Conservation (phyloP, 2,113 vertebrate species). For the Hydropotes inermis region DNA sequence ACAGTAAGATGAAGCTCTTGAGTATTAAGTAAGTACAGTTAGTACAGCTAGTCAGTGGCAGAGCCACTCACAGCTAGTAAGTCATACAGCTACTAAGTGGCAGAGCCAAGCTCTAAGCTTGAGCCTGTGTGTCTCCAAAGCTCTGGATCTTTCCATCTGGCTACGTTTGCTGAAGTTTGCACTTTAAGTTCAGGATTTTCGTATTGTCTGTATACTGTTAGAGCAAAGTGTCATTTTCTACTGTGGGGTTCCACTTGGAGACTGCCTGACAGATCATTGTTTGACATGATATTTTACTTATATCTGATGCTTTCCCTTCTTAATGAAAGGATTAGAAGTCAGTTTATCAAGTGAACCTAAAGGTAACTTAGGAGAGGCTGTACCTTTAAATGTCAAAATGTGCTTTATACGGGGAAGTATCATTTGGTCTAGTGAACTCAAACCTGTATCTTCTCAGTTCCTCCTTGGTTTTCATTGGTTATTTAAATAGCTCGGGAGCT, state of each 20-base stretch:
- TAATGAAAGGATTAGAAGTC: background rate
- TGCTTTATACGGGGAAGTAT: background rate
- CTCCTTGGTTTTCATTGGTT: conserved; percentile 23
- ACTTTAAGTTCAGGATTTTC: background rate
- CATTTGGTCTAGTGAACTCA: background rate
- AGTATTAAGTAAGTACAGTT: background rate
- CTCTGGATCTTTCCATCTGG: background rate
- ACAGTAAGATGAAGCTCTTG: background rate
- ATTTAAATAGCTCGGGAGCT: conserved; percentile 29
- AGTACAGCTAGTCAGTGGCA: background rate
- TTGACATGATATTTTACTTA: background rate
- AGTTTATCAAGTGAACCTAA: background rate
- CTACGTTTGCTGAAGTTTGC: background rate
- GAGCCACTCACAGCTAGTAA: too few species aligned
- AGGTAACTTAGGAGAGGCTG: background rate
- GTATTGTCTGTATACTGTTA: background rate
- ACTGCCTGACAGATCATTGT: background rate
- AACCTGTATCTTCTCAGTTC: background rate
- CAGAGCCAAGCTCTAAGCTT: background rate
- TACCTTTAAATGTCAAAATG: background rate
- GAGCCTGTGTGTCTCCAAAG: background rate
- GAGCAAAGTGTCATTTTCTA: background rate
- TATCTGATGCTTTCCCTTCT: background rate
- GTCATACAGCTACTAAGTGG: background rate
- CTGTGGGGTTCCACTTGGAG: background rate